A percentile compares a stretch with the other conserved stretches of the same genome.
Conservation (phyloP, 2,888 invertebrate species). For the Quadroppia sp. region DNA sequence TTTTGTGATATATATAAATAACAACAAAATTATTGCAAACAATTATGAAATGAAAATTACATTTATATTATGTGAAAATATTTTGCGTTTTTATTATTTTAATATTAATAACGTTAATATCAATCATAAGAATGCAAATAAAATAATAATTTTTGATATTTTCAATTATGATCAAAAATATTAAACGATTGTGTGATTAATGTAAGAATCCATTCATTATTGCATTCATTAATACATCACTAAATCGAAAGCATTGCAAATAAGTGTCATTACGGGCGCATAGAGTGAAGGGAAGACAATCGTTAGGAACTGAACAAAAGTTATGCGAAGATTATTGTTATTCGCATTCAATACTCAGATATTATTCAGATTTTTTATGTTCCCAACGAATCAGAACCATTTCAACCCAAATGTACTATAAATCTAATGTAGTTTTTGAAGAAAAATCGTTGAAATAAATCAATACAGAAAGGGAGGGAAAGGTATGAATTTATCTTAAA, state of each 20-base stretch:
- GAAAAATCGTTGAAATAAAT: slow-evolving; percentile 15
- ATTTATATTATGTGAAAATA: no score
- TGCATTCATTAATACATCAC: background rate
- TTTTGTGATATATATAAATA: background rate
- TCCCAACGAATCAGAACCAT: slow-evolving; percentile 9
- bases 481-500: background rate
- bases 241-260: slow-evolving; percentile 24
- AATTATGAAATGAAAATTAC: background rate
- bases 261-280: slow-evolving; percentile 9
- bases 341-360: background rate
- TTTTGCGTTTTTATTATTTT: no score
- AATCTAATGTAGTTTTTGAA: background rate
- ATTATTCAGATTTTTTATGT: slow-evolving; percentile 13
- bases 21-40: background rate
- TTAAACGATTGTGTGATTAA: background rate
- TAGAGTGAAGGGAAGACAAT: background rate
- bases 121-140: no score
- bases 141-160: no score
- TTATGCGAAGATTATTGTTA: background rate
- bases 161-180: background rate
- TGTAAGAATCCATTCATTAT: background rate
- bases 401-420: slow-evolving; percentile 13
- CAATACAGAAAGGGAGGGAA: slow-evolving; percentile 12
- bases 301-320: background rate
- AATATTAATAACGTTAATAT: no score